These are phyloP conservation scores for Sitta europaea DNA, from an alignment of 2,113 vertebrate species.

Conservation along the genomic window DNA sequence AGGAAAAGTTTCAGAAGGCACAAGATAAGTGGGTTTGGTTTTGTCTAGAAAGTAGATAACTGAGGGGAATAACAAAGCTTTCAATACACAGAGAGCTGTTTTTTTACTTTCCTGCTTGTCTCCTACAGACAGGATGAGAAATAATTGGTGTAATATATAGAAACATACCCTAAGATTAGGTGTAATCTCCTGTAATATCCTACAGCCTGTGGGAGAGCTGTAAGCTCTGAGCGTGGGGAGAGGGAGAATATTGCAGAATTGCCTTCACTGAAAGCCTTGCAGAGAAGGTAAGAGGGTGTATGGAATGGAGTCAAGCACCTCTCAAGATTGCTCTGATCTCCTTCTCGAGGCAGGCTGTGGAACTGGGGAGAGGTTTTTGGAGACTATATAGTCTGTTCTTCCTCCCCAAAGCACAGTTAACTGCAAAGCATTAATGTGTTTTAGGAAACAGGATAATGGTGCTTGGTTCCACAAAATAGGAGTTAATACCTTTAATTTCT, in stretches of 20 bases:
- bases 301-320: neutral
- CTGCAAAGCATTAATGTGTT: neutral
- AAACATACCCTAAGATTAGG: neutral
- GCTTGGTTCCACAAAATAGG: neutral
- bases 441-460: neutral
- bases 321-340: neutral
- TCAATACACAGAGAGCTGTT: neutral
- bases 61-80: neutral
- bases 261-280: neutral
- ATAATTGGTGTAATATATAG: neutral
- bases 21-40: neutral
- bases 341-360: neutral
- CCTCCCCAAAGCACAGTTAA: neutral
- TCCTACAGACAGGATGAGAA: neutral
- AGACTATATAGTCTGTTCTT: neutral
- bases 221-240: neutral
- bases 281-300: neutral
- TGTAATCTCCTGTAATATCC: neutral
- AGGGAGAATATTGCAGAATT: neutral
- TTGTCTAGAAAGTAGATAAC: slow-evolving; percentile 4
- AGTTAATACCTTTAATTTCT: neutral
- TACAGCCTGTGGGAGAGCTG: neutral
- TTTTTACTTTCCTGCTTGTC: neutral
- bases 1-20: neutral
- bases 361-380: neutral